Percentiles rank a stretch among this genome's conserved stretches.
Conservation (phyloP, 2,888 invertebrate genomes). For the Dugesia japonica region DNA sequence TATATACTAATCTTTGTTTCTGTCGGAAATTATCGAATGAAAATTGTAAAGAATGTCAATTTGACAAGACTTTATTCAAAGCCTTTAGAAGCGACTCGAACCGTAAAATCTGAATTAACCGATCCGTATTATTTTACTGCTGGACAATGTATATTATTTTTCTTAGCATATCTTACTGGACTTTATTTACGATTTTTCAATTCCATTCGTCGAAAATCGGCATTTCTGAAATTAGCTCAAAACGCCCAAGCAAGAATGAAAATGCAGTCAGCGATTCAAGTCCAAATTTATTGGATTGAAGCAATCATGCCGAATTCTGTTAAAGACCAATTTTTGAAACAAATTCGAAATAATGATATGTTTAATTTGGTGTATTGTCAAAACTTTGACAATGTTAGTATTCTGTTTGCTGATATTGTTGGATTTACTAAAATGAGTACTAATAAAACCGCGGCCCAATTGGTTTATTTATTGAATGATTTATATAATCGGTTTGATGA, state of each 20-base stretch:
- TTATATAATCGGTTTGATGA: conserved; percentile 57
- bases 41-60: not conserved
- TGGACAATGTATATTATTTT: not conserved
- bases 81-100: not conserved
- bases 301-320: conserved; percentile 20
- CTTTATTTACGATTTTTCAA: not conserved
- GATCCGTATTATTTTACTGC: not conserved
- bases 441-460: conserved; percentile 80
- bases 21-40: not conserved
- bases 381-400: conserved; percentile 72
- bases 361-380: not conserved
- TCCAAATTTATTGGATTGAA: conserved; percentile 21
- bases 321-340: not conserved
- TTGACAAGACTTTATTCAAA: not conserved
- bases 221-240: conserved; percentile 17
- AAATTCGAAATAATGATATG: not conserved
- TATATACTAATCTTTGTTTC: not conserved
- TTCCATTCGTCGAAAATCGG: not conserved
- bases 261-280: not conserved
- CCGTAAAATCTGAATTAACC: not conserved
- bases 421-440: conserved; percentile 93
- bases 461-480: conserved; percentile 53
- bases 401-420: conserved; percentile 87
- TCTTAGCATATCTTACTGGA: not conserved
- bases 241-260: conserved; percentile 11